Evolutionary conservation across 2,888 invertebrate genomes (phyloP).

Genomic region (Eupithecia subumbrata): DNA sequence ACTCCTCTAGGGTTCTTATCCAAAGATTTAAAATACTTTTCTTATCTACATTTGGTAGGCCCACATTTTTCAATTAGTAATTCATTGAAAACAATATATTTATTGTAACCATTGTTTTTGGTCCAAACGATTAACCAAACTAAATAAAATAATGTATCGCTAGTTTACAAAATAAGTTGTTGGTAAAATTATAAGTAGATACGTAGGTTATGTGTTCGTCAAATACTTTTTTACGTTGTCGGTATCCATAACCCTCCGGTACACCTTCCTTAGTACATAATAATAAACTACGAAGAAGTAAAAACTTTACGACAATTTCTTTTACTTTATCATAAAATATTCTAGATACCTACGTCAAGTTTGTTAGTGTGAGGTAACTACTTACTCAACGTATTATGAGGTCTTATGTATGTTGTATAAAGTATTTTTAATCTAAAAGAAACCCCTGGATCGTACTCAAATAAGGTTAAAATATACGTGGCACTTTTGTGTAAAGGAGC

Average conservation of each 20-base stretch:
- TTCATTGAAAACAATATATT: too few relatives aligned
- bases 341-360: constrained; percentile 4
- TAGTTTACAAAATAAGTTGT: too few relatives aligned
- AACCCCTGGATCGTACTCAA: constrained; percentile 46
- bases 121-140: too few relatives aligned
- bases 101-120: too few relatives aligned
- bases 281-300: constrained; percentile 23
- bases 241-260: constrained; percentile 12
- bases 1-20: too few relatives aligned
- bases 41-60: too few relatives aligned
- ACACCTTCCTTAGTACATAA: constrained; percentile 15
- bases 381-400: not conserved
- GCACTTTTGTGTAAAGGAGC: constrained; percentile 52
- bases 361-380: constrained; percentile 4
- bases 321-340: constrained; percentile 6
- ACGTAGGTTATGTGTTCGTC: not conserved
- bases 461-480: constrained; percentile 46
- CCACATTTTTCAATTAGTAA: too few relatives aligned
- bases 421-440: constrained; percentile 43
- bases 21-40: too few relatives aligned
- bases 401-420: constrained; percentile 22
- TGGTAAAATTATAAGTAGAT: too few relatives aligned
- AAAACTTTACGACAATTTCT: constrained; percentile 28
- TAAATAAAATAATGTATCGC: too few relatives aligned
- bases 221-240: constrained; percentile 5